These are phyloP conservation scores for Echinarachnius parma DNA, from an alignment of 53 echinoderm and acorn worm species.

Conservation along the genomic window DNA sequence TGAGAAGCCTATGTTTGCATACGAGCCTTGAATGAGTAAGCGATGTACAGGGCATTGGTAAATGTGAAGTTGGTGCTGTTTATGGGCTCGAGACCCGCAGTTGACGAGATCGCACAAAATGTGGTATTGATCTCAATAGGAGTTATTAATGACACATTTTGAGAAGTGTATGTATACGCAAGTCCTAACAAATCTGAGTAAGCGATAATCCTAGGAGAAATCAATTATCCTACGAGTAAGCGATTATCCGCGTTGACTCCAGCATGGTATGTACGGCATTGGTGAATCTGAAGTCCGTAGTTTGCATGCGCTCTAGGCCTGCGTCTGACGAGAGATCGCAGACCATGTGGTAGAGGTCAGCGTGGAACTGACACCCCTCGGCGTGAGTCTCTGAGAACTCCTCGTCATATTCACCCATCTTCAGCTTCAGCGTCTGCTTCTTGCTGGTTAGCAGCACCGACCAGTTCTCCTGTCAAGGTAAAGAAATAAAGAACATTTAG, in stretches of 20 bases:
- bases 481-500: too few relatives aligned
- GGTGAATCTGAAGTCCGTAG: conserved; percentile 72
- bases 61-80: too few relatives aligned
- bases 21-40: too few relatives aligned
- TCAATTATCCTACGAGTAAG: conserved; percentile 84
- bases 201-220: too few relatives aligned
- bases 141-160: too few relatives aligned
- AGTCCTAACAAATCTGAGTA: too few relatives aligned
- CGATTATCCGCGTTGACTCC: conserved; percentile 70
- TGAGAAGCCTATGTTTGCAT: too few relatives aligned
- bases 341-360: conserved; percentile 98
- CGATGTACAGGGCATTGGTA: too few relatives aligned
- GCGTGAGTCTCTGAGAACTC: conserved; percentile 90
- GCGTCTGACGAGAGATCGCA: conserved; percentile 76
- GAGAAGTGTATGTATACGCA: too few relatives aligned
- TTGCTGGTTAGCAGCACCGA: conserved; percentile 76
- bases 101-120: too few relatives aligned
- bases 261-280: conserved; percentile 82
- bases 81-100: too few relatives aligned
- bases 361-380: conserved; percentile 93
- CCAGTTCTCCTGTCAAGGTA: conserved; percentile 74
- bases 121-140: too few relatives aligned
- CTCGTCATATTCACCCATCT: conserved; percentile 82
- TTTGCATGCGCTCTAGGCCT: conserved; percentile 73
- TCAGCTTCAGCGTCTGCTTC: conserved; percentile 74